phyloP scores from a whole-genome alignment of 2,113 vertebrate species.

The Otolemur garnettii region DNA sequence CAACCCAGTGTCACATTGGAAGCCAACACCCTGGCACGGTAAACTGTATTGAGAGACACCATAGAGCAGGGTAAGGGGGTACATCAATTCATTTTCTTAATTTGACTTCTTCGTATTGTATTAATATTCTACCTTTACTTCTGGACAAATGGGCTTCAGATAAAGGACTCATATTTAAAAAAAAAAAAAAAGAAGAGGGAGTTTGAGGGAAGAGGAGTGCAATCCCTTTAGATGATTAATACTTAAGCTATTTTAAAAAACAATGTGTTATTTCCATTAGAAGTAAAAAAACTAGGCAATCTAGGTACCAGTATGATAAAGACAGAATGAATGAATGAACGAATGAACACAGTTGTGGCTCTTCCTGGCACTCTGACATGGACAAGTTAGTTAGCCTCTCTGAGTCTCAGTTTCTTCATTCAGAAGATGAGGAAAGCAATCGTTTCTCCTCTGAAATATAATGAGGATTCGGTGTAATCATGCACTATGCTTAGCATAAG shows the following conservation, averaged over 20 bases:
- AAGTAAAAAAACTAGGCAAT: background rate
- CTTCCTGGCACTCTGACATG: background rate
- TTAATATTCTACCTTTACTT: conserved; percentile 6
- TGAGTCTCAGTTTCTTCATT: background rate
- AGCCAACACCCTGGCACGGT: background rate
- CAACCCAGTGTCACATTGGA: background rate
- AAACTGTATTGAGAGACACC: background rate
- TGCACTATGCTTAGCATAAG: background rate
- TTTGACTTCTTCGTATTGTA: background rate
- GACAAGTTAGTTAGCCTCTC: background rate
- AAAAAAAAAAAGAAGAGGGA: background rate
- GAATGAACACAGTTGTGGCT: background rate
- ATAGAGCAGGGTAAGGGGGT: background rate
- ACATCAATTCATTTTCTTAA: background rate
- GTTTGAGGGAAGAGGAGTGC: background rate
- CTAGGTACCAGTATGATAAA: background rate
- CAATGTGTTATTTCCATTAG: background rate
- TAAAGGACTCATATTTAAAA: background rate
- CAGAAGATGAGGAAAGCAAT: background rate
- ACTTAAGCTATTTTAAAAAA: background rate
- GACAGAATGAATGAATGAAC: background rate
- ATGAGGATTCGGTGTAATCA: background rate
- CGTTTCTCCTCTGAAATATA: background rate
- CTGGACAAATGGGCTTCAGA: background rate
- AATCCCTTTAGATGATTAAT: background rate